Evolutionary conservation across 2,888 invertebrate genomes (phyloP).

Genomic region (Epinotia nisella): DNA sequence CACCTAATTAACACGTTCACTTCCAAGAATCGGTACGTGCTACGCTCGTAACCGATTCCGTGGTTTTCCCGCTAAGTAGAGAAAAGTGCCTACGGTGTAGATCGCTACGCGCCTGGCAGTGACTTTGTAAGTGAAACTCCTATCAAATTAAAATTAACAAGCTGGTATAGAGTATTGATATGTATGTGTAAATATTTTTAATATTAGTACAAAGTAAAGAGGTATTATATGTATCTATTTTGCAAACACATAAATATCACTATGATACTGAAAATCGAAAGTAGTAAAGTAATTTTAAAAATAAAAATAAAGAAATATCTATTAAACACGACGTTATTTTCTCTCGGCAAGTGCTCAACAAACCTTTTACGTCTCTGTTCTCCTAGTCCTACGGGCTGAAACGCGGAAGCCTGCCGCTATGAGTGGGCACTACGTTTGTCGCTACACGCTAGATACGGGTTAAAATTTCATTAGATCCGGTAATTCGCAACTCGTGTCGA

Average conservation of each 20-base stretch:
- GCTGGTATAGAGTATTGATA: too few species aligned
- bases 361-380: background rate
- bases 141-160: too few species aligned
- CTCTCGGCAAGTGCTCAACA: background rate
- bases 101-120: too few species aligned
- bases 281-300: background rate
- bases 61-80: background rate
- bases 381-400: slow-evolving; percentile 19
- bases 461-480: too few species aligned
- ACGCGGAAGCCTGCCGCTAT: slow-evolving; percentile 33
- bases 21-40: too few species aligned
- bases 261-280: too few species aligned
- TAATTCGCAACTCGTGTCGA: too few species aligned
- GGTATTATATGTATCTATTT: background rate
- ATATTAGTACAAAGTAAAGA: too few species aligned
- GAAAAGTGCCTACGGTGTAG: background rate
- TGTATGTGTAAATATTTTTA: too few species aligned
- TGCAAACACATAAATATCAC: background rate
- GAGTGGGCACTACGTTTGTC: slow-evolving; percentile 5
- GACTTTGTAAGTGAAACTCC: too few species aligned
- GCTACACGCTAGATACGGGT: background rate
- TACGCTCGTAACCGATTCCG: too few species aligned
- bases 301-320: background rate
- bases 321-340: background rate
- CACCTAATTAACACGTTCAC: too few species aligned